Percentiles rank a stretch among this genome's conserved stretches.
phyloP scores from a whole-genome alignment of 2,888 invertebrate species.

The Antheraea assamensis region DNA sequence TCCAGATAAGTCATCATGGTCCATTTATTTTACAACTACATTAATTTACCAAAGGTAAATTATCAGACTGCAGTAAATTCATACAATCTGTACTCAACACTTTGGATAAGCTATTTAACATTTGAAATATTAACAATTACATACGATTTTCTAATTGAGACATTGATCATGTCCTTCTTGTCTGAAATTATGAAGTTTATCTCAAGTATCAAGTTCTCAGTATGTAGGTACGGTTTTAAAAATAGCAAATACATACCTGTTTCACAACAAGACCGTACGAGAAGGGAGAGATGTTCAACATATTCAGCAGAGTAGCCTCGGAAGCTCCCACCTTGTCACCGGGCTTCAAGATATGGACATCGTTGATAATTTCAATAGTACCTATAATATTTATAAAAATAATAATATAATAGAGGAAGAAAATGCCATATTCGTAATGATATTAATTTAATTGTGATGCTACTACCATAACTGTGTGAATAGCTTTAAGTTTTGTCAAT shows the following conservation, averaged over 20 bases:
- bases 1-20: background rate
- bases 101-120: constrained; percentile 50
- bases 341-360: constrained; percentile 94
- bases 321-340: constrained; percentile 99
- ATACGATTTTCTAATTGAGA: no score
- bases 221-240: background rate
- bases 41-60: constrained; percentile 77
- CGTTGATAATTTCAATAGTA: constrained; percentile 99
- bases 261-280: constrained; percentile 98
- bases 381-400: constrained; percentile 45
- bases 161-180: no score
- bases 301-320: constrained; percentile 98
- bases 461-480: no score
- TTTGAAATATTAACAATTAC: no score
- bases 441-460: no score
- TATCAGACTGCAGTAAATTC: constrained; percentile 61
- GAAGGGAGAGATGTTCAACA: constrained; percentile 99
- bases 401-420: no score
- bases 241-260: constrained; percentile 76
- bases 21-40: constrained; percentile 27
- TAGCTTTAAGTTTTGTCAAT: no score
- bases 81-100: constrained; percentile 77
- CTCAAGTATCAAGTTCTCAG: no score
- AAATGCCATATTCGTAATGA: no score
- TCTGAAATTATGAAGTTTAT: no score